phyloP scores from a whole-genome alignment of 2,113 vertebrate species.

The Aythya baeri region DNA sequence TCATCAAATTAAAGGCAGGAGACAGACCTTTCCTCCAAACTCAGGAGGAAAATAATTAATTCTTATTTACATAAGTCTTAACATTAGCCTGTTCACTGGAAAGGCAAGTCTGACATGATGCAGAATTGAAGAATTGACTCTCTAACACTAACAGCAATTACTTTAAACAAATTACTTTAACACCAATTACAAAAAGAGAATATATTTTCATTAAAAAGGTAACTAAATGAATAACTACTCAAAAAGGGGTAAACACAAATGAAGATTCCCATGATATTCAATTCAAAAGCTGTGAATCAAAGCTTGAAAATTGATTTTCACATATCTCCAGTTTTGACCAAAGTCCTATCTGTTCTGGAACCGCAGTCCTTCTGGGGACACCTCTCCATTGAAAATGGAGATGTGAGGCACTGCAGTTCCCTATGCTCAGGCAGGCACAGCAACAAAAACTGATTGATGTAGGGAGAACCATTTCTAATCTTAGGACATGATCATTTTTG shows the following conservation, averaged over 20 bases:
- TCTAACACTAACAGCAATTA: background rate
- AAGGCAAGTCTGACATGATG: background rate
- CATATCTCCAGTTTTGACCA: background rate
- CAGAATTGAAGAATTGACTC: background rate
- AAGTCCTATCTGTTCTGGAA: background rate
- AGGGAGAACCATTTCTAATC: background rate
- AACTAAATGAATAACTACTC: background rate
- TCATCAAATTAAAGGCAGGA: background rate
- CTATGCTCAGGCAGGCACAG: background rate
- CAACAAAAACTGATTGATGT: accelerated
- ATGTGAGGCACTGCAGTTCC: background rate
- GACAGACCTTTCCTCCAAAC: background rate
- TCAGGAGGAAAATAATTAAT: background rate
- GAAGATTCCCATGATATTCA: background rate
- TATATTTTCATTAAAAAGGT: background rate
- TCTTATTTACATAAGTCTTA: background rate
- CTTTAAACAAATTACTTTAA: background rate
- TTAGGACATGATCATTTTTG: background rate
- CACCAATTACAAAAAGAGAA: background rate
- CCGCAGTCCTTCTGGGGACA: background rate
- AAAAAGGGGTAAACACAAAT: background rate
- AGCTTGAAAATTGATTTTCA: background rate
- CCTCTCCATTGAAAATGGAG: background rate
- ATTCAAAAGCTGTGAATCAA: background rate
- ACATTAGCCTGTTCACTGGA: background rate